Percentiles rank a stretch among this genome's conserved stretches.
Conservation (phyloP, 2,113 vertebrate species). For the Entomyzon cyanotis region DNA sequence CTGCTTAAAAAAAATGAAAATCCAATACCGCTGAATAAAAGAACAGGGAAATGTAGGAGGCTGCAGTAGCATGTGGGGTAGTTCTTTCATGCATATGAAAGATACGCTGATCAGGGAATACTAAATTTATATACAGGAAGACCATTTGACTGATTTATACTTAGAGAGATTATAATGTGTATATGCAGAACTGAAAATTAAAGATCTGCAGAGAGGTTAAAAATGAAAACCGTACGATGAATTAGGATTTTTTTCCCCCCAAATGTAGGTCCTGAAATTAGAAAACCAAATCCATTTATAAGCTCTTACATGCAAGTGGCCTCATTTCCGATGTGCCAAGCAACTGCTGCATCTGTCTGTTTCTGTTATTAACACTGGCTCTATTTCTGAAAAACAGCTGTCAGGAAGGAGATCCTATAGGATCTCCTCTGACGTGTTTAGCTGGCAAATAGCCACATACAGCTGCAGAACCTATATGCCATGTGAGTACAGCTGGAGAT, state of each 20-base stretch:
- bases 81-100: background rate
- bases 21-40: conserved; percentile 12
- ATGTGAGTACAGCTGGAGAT: background rate
- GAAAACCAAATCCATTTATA: background rate
- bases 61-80: background rate
- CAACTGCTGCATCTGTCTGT: background rate
- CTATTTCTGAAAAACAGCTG: background rate
- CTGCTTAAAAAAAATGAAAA: background rate
- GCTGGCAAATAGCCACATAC: background rate
- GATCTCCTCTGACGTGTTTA: background rate
- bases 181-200: background rate
- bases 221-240: background rate
- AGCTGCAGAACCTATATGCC: background rate
- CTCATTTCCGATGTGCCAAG: background rate
- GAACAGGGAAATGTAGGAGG: background rate
- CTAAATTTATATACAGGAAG: background rate
- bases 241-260: background rate
- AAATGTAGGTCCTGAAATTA: background rate
- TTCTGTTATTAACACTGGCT: background rate
- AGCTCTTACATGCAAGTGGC: background rate
- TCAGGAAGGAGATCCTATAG: background rate
- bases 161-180: background rate
- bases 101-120: background rate
- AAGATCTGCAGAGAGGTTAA: background rate
- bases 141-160: background rate